Conservation (phyloP, 2,113 vertebrate genomes). For the Prionailurus bengalensis region DNA sequence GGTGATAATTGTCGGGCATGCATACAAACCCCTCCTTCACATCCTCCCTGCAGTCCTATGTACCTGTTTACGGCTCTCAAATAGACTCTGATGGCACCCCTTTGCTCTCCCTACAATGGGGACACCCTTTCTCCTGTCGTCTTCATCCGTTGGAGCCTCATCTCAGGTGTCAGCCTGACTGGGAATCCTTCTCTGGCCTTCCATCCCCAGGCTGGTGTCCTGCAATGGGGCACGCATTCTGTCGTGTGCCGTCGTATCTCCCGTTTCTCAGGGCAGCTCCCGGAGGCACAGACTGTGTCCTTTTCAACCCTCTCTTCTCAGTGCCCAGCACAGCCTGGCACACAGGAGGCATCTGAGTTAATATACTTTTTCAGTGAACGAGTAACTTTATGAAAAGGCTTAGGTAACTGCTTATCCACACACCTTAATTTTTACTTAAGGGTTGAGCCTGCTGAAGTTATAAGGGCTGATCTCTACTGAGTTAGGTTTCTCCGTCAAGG, state of each 20-base stretch:
- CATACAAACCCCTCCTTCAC: too few species aligned
- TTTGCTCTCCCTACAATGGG: not conserved
- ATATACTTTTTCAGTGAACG: not conserved
- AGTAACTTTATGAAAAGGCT: not conserved
- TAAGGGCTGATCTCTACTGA: not conserved
- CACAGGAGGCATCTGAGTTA: not conserved
- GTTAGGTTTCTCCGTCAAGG: not conserved
- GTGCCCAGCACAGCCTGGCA: not conserved
- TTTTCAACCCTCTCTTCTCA: not conserved
- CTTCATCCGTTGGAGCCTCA: not conserved
- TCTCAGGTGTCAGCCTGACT: not conserved
- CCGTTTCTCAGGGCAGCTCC: not conserved
- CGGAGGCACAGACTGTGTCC: not conserved
- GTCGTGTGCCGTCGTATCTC: not conserved
- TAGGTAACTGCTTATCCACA: not conserved
- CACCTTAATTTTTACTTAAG: not conserved
- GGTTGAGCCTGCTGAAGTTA: not conserved
- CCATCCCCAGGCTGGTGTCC: not conserved
- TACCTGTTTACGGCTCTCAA: not conserved
- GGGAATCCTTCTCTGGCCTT: not conserved
- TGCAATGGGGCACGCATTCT: rapidly evolving
- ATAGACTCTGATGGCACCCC: not conserved
- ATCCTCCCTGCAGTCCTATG: too few species aligned
- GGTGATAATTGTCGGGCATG: rapidly evolving
- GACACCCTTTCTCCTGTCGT: not conserved